Base-by-base conservation (phyloP, 2,113 vertebrate genomes). In the Cinclus mexicanus region DNA sequence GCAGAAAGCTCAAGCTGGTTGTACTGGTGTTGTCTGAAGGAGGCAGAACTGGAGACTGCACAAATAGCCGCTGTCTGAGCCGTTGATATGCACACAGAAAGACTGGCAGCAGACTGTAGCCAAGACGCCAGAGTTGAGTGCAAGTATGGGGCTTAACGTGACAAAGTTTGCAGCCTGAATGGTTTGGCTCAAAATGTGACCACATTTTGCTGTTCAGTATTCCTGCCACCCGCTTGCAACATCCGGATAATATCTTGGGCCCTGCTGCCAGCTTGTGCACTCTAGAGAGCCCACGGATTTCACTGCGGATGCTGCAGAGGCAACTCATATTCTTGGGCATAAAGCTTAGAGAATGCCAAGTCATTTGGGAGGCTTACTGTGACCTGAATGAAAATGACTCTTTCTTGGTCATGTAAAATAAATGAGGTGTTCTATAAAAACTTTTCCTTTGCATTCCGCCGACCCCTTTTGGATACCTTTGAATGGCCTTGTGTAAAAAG, bases 341-440 rank as follows among this genome's bases (percentile, higher is more conserved):
- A 50, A 61, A 59, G 68, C 83, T 74, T 12, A 4, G 64, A 59
- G 93, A 84, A 55, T 82, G 87, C 81, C 74, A 89, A 84, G 82
- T 97, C 87, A 87, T 79, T 82, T 37, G 67, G 59, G 87, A 95
- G 70, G 41, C 64, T 56, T 57, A 33, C 64, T 92, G 91, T 83
- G 94, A 89, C 68, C 80, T n/a, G 94, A 87, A 93, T 90, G 91
- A 90, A 33, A 94, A 91, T 41, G 18, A 76, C 71, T 65, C 39
- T 24, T 42, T 26, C 63, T 74, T 76, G 80, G 72, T 70, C 26
- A 12, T 14, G 76, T 63, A 35, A 75, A 86, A 95, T 87, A 92
- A 89, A 85, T 61, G 63, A 69, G 42, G 37, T 33, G 35, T 63
- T 90, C 59, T 59, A 33, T 42, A 68, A 85, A 93, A 92, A 52